Conservation (phyloP, 2,113 vertebrate genomes). For the Pagrus major region DNA sequence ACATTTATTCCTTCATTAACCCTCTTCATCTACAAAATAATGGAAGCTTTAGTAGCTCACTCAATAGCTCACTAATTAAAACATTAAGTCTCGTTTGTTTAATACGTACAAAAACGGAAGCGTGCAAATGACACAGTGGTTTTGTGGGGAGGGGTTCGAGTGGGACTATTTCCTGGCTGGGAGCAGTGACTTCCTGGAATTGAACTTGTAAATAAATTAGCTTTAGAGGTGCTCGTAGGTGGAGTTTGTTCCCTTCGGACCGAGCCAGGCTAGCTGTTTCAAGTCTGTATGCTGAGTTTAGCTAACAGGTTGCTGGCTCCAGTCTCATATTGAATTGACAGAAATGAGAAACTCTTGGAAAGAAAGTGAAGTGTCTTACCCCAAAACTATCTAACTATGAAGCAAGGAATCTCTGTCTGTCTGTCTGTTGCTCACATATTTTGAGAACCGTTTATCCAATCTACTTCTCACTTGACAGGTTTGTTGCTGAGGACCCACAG, state of each 20-base stretch:
- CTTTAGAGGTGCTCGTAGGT: not conserved
- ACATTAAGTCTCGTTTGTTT: conserved; percentile 31
- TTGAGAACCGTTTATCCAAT: too few relatives aligned
- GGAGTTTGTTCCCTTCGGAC: conserved; percentile 14
- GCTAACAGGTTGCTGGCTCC: not conserved
- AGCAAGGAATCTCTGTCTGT: too few relatives aligned
- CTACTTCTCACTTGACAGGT: too few relatives aligned
- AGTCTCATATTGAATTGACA: not conserved
- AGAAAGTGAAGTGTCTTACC: not conserved
- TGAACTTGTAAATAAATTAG: conserved; percentile 23
- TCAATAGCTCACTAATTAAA: conserved; percentile 36
- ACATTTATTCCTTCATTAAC: conserved; percentile 67
- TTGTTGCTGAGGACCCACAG: too few relatives aligned
- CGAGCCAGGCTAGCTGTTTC: not conserved
- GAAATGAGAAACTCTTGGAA: not conserved
- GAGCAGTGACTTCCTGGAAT: conserved; percentile 41
- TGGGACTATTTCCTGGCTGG: conserved; percentile 9
- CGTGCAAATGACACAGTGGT: conserved; percentile 14
- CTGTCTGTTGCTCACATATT: too few relatives aligned
- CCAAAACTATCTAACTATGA: too few relatives aligned
- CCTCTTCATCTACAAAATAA: conserved; percentile 55
- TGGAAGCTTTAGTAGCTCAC: conserved; percentile 35
- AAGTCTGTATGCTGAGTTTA: not conserved
- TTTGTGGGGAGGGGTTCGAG: conserved; percentile 1
- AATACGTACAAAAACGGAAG: conserved; percentile 12